Evolutionary conservation across 2,113 vertebrate genomes (phyloP).

Genomic region (Phycodurus eques): DNA sequence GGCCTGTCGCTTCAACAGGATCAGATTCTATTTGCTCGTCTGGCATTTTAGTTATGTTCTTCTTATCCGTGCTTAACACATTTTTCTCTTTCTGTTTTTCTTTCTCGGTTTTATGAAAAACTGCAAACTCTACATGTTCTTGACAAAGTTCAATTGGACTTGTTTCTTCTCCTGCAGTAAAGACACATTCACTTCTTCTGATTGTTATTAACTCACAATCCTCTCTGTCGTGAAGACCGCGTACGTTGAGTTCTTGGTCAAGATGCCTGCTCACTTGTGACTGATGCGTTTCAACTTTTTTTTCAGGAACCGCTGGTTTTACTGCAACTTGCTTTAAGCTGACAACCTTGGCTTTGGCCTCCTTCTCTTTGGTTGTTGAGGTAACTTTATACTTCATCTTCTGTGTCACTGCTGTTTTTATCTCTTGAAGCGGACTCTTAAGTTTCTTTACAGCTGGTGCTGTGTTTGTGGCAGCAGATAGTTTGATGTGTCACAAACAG

Average conservation of each 20-base stretch:
- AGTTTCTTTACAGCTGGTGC: slow-evolving; percentile 64
- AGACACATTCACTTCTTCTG: slow-evolving; percentile 43
- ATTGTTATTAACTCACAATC: slow-evolving; percentile 46
- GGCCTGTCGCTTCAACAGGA: too few relatives aligned
- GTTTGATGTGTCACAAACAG: slow-evolving; percentile 70
- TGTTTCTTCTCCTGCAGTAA: slow-evolving; percentile 32
- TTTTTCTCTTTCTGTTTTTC: slow-evolving; percentile 37
- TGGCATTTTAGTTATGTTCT: slow-evolving; percentile 45
- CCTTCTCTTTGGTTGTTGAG: too few relatives aligned
- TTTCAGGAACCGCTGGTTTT: slow-evolving; percentile 16
- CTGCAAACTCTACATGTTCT: slow-evolving; percentile 18
- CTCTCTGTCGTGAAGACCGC: slow-evolving; percentile 42
- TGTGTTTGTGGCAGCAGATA: slow-evolving; percentile 49
- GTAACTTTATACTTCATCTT: too few relatives aligned
- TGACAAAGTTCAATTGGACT: slow-evolving; percentile 27
- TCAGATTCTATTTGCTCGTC: slow-evolving; percentile 46
- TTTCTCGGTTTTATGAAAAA: slow-evolving; percentile 23
- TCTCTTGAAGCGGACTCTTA: slow-evolving; percentile 52
- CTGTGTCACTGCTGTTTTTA: slow-evolving; percentile 38
- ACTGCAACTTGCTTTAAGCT: too few relatives aligned
- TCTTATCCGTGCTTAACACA: slow-evolving; percentile 18
- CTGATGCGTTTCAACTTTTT: slow-evolving; percentile 51
- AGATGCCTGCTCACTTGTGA: slow-evolving; percentile 27
- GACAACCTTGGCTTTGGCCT: too few relatives aligned
- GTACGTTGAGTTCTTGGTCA: slow-evolving; percentile 41